These are phyloP conservation scores for Drosophila miranda DNA, from an alignment of 1,140 invertebrate species.

Conservation along the genomic window DNA sequence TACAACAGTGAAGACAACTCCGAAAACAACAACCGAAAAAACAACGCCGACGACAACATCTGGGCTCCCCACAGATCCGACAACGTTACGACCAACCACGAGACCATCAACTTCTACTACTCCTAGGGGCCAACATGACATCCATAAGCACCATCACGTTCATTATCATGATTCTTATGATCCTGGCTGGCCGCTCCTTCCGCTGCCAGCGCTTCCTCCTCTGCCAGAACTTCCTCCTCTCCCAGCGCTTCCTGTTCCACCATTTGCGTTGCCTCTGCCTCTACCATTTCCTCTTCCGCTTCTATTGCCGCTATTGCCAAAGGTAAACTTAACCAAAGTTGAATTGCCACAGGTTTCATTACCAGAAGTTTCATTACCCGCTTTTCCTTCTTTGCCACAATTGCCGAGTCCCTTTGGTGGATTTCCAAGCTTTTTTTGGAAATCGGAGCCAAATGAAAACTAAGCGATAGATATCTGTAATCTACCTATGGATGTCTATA, in stretches of 20 bases:
- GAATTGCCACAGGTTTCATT: background rate
- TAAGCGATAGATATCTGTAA: background rate
- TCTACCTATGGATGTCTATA: background rate
- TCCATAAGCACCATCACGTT: background rate
- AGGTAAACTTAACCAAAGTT: too few relatives aligned
- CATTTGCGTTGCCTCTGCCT: background rate
- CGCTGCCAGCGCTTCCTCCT: background rate
- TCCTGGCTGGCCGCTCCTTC: background rate
- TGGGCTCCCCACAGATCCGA: too few relatives aligned
- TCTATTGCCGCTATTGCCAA: background rate
- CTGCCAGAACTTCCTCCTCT: background rate
- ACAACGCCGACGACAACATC: too few relatives aligned
- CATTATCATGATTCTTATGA: slow-evolving; percentile 1
- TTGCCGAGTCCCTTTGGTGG: background rate
- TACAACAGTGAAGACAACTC: background rate
- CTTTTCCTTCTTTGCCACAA: background rate
- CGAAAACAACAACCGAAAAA: too few relatives aligned
- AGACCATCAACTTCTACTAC: too few relatives aligned
- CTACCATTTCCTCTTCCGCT: background rate
- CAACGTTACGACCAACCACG: too few relatives aligned
- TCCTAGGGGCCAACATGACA: too few relatives aligned
- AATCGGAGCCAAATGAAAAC: background rate
- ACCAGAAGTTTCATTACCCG: background rate
- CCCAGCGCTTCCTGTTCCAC: background rate
- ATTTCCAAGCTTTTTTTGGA: background rate